phyloP scores from a whole-genome alignment of 2,797 vertebrate genomes.

The Delichon dasypus region DNA sequence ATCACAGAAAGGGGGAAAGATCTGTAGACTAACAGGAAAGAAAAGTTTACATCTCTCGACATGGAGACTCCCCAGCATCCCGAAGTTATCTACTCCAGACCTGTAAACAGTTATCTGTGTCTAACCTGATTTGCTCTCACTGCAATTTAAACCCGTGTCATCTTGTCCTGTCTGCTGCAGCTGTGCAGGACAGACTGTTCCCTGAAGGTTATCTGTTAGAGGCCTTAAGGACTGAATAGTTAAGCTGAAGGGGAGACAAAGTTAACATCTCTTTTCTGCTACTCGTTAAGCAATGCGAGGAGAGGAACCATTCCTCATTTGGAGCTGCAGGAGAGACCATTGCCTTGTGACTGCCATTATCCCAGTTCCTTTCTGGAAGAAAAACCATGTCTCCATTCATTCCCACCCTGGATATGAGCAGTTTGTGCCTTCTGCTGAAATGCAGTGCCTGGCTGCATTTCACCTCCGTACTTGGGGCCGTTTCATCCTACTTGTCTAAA shows the following conservation, averaged over 20 bases:
- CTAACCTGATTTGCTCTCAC: not conserved
- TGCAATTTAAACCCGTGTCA: not conserved
- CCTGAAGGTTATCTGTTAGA: not conserved
- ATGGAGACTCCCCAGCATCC: not conserved
- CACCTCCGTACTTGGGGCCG: not conserved
- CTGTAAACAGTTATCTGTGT: not conserved
- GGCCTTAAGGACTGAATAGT: not conserved
- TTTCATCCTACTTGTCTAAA: constrained; percentile 23
- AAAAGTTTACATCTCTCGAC: not conserved
- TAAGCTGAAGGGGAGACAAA: not conserved
- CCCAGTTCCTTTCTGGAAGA: not conserved
- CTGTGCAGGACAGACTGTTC: not conserved
- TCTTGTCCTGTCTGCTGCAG: not conserved
- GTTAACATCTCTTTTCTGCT: not conserved
- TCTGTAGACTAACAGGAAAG: not conserved
- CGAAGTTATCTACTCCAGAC: not conserved
- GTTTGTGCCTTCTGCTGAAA: not conserved
- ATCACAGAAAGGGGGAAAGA: not conserved
- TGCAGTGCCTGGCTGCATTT: not conserved
- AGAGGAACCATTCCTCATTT: not conserved
- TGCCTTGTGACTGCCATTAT: not conserved
- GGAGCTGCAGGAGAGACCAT: not conserved
- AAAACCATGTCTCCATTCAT: not conserved
- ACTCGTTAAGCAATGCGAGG: not conserved
- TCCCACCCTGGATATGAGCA: not conserved